phyloP scores from a whole-genome alignment of 35 echinoderm and acorn worm species.

The Chiridota heheva region DNA sequence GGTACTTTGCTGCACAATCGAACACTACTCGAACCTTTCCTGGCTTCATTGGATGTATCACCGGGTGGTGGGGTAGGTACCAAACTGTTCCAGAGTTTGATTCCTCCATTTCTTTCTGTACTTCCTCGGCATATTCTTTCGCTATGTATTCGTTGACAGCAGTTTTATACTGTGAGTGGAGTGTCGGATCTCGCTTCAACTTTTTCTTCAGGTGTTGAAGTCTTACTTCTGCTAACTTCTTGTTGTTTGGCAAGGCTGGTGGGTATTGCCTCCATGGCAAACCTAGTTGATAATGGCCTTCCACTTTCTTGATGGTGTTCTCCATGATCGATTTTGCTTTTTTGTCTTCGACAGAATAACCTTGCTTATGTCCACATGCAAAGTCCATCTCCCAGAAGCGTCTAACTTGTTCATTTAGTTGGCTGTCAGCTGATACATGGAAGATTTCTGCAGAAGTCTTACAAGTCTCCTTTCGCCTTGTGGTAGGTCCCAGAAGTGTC shows the following conservation, averaged over 20 bases:
- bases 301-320: not conserved
- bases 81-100: not conserved
- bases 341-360: slow-evolving; percentile 29
- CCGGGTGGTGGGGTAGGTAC: slow-evolving; percentile 43
- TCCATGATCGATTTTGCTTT: slow-evolving; percentile 29
- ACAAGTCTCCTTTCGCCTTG: not conserved
- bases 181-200: not conserved
- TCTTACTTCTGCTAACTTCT: slow-evolving; percentile 15
- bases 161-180: not conserved
- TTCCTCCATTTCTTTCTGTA: slow-evolving; percentile 25
- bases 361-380: not conserved
- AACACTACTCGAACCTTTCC: slow-evolving; percentile 21
- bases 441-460: no score
- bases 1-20: slow-evolving; percentile 14
- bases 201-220: not conserved
- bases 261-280: not conserved
- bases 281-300: slow-evolving; percentile 25
- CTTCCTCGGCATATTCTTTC: slow-evolving; percentile 46
- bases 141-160: slow-evolving; percentile 32
- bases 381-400: slow-evolving; percentile 53
- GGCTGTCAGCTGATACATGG: slow-evolving; percentile 38
- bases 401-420: slow-evolving; percentile 1
- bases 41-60: not conserved
- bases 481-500: slow-evolving; percentile 46
- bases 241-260: slow-evolving; percentile 44